Percentiles rank a stretch among this genome's conserved stretches.
phyloP scores from a whole-genome alignment of 2,797 vertebrate species.

The Meda fulgida region DNA sequence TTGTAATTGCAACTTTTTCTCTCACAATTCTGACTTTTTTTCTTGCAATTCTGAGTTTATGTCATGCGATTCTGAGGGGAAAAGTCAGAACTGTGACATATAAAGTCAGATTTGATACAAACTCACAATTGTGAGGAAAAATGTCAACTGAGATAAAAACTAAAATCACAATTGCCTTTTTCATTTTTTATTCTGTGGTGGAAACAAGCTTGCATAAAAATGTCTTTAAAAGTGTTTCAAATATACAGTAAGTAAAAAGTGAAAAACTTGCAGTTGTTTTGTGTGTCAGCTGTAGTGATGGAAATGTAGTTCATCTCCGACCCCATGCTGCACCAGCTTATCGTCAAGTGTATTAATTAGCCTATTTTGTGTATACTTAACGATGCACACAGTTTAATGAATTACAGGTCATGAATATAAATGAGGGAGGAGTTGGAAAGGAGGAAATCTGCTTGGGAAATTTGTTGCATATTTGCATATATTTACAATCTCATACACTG shows the following conservation, averaged over 20 bases:
- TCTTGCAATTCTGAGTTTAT: no score
- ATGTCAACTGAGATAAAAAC: neutral
- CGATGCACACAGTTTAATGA: conserved; percentile 77
- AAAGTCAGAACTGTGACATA: no score
- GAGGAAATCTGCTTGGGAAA: conserved; percentile 75
- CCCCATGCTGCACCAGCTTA: conserved; percentile 51
- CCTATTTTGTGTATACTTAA: conserved; percentile 78
- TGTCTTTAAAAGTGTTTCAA: neutral
- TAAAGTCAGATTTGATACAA: no score
- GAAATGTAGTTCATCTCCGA: conserved; percentile 1
- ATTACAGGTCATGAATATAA: conserved; percentile 73
- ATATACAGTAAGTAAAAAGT: neutral
- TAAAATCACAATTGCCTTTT: neutral
- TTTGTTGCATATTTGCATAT: conserved; percentile 79
- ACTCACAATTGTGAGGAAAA: no score
- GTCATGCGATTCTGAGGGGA: no score
- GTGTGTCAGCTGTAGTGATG: conserved; percentile 16
- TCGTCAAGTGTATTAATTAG: conserved; percentile 81
- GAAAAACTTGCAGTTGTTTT: neutral
- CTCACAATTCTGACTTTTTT: no score
- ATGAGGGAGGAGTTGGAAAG: conserved; percentile 70
- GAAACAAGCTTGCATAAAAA: neutral
- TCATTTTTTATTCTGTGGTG: neutral
- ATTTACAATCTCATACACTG: conserved; percentile 60
- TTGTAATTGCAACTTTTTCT: no score